These are phyloP conservation scores for Zeuzera pyrina DNA, from an alignment of 2,888 invertebrate genomes.

Conservation along the genomic window DNA sequence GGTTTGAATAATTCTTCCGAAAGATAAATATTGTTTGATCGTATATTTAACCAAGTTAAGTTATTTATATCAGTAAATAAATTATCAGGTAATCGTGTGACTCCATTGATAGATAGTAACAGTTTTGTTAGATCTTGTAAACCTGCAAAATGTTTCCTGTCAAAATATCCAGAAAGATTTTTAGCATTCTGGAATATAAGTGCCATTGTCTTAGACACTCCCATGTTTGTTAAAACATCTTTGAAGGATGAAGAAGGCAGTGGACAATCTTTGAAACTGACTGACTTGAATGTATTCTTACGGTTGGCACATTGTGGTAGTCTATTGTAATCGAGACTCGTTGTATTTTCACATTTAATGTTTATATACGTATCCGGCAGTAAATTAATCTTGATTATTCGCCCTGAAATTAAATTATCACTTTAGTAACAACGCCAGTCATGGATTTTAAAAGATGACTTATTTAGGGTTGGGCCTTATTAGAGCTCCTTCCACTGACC, in stretches of 20 bases:
- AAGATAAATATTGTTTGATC: slow-evolving; percentile 72
- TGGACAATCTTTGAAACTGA: slow-evolving; percentile 70
- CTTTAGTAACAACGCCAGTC: too few species aligned
- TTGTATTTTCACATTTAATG: slow-evolving; percentile 54
- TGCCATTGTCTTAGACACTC: slow-evolving; percentile 63
- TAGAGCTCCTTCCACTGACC: too few species aligned
- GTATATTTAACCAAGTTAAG: slow-evolving; percentile 76
- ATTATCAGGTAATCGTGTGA: slow-evolving; percentile 75
- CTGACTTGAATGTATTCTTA: slow-evolving; percentile 50
- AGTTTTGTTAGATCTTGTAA: slow-evolving; percentile 69
- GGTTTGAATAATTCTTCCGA: slow-evolving; percentile 71
- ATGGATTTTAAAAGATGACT: too few species aligned
- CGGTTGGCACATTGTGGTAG: slow-evolving; percentile 61
- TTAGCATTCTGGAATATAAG: slow-evolving; percentile 69
- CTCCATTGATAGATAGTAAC: slow-evolving; percentile 73
- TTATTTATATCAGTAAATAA: slow-evolving; percentile 74
- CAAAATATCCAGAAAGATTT: slow-evolving; percentile 70
- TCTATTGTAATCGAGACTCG: slow-evolving; percentile 51
- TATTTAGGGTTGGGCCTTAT: too few species aligned
- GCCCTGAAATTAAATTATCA: slow-evolving; percentile 58
- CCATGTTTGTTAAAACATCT: slow-evolving; percentile 56
- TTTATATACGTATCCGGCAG: slow-evolving; percentile 56
- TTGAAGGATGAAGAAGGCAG: slow-evolving; percentile 64
- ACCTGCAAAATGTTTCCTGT: slow-evolving; percentile 72
- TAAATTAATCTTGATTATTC: slow-evolving; percentile 50